A percentile compares a stretch with the other conserved stretches of the same genome.
phyloP scores from a whole-genome alignment of 2,888 invertebrate species.

The Napeogenes inachia region DNA sequence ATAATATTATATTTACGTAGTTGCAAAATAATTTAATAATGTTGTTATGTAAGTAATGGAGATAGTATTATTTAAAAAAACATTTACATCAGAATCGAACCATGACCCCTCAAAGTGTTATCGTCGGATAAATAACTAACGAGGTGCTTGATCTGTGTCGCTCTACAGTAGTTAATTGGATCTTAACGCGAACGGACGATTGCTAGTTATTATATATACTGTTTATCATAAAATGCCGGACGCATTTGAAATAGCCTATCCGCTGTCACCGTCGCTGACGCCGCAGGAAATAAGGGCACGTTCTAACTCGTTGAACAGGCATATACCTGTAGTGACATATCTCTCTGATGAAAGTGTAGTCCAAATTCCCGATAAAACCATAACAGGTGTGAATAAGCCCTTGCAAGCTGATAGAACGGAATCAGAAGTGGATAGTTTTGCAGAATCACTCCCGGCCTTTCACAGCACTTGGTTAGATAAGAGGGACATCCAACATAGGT shows the following conservation, averaged over 20 bases:
- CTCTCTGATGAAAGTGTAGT: constrained; percentile 62
- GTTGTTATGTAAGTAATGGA: constrained; percentile 10
- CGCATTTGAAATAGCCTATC: constrained; percentile 76
- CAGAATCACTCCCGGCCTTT: constrained; percentile 68
- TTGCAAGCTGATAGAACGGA: constrained; percentile 61
- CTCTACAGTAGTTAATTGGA: constrained; percentile 17
- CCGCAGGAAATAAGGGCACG: constrained; percentile 77
- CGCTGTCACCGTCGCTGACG: constrained; percentile 67
- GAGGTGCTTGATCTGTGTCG: constrained; percentile 44
- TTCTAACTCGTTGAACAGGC: constrained; percentile 73
- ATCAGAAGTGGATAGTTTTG: constrained; percentile 75
- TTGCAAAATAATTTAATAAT: constrained; percentile 4
- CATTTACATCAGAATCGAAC: constrained; percentile 55
- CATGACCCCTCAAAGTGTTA: constrained; percentile 56
- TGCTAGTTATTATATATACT: constrained; percentile 6
- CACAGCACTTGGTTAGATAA: constrained; percentile 76
- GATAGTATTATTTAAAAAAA: constrained; percentile 21
- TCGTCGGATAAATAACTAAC: constrained; percentile 59
- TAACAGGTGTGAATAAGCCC: constrained; percentile 62
- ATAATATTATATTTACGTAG: constrained; percentile 4
- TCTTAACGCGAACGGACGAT: constrained; percentile 7
- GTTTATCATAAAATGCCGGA: constrained; percentile 71
- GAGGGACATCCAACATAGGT: constrained; percentile 79
- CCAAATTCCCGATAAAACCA: constrained; percentile 68
- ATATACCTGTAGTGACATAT: constrained; percentile 59